A percentile compares a stretch with the other conserved stretches of the same genome.
These are phyloP conservation scores for Macrostomum lignano DNA, from an alignment of 1,140 invertebrate genomes.

Conservation along the genomic window DNA sequence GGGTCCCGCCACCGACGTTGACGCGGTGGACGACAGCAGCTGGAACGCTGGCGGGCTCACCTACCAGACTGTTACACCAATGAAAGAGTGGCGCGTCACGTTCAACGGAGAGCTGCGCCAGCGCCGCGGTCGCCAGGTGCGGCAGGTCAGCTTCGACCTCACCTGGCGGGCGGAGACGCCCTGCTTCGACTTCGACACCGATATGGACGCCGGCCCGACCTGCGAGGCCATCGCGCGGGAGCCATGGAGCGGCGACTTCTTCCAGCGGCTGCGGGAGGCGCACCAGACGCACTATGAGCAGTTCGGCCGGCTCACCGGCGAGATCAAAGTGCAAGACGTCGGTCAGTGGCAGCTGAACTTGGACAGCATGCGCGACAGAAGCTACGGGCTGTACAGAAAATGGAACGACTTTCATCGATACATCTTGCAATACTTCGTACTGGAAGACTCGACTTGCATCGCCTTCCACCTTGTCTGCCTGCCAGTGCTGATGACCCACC, in stretches of 20 bases:
- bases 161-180: conserved; percentile 34
- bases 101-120: conserved; percentile 34
- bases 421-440: too few relatives aligned
- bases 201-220: conserved; percentile 28
- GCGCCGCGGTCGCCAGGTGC: conserved; percentile 5
- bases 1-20: conserved; percentile 25
- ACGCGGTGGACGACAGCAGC: conserved; percentile 13
- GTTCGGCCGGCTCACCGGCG: too few relatives aligned
- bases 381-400: too few relatives aligned
- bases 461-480: too few relatives aligned
- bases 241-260: conserved; percentile 22
- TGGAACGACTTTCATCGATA: too few relatives aligned
- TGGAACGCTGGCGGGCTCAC: conserved; percentile 34
- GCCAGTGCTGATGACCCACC: too few relatives aligned
- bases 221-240: conserved; percentile 32
- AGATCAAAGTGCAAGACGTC: too few relatives aligned
- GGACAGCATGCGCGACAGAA: too few relatives aligned
- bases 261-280: too few relatives aligned
- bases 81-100: conserved; percentile 31
- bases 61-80: conserved; percentile 31
- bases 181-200: conserved; percentile 24
- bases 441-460: too few relatives aligned
- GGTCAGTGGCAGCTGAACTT: too few relatives aligned
- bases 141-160: conserved; percentile 1
- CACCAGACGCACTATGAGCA: too few relatives aligned